Conservation (phyloP, 2,797 vertebrate genomes). For the Molossus alvarezi region DNA sequence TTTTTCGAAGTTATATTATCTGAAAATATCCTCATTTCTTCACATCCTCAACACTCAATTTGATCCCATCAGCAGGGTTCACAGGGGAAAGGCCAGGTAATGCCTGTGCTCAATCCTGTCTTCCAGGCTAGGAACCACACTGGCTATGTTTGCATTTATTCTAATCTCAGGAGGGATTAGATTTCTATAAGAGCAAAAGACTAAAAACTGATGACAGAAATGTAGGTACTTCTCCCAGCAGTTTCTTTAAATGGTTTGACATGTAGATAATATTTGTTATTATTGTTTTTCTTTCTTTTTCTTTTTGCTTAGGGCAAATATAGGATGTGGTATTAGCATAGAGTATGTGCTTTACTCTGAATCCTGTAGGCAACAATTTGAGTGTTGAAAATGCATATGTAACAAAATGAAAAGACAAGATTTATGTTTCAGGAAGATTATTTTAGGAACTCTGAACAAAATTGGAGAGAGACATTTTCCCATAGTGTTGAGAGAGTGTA, state of each 20-base stretch:
- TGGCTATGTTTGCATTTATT: background rate
- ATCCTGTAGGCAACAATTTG: background rate
- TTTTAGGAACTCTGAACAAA: background rate
- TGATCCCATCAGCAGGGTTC: fast-evolving
- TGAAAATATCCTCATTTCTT: background rate
- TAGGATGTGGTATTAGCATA: background rate
- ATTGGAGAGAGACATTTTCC: background rate
- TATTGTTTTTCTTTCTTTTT: too few species aligned
- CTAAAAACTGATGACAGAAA: background rate
- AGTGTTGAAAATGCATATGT: background rate
- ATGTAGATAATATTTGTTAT: background rate
- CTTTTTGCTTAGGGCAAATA: background rate
- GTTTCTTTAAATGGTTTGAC: background rate
- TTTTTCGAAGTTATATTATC: background rate
- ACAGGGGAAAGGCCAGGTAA: background rate
- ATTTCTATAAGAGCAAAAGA: background rate
- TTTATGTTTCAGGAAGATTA: background rate
- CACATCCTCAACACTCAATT: background rate
- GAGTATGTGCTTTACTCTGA: background rate
- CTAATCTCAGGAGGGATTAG: background rate
- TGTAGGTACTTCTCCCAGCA: background rate
- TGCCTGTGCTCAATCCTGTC: too few species aligned
- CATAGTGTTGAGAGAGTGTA: background rate
- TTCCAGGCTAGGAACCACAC: fast-evolving
- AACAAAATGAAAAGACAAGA: background rate